Evolutionary conservation across 1,140 invertebrate species (phyloP), one percentile per base, ranked within the genome.

Genomic region (Caenorhabditis latens): DNA sequence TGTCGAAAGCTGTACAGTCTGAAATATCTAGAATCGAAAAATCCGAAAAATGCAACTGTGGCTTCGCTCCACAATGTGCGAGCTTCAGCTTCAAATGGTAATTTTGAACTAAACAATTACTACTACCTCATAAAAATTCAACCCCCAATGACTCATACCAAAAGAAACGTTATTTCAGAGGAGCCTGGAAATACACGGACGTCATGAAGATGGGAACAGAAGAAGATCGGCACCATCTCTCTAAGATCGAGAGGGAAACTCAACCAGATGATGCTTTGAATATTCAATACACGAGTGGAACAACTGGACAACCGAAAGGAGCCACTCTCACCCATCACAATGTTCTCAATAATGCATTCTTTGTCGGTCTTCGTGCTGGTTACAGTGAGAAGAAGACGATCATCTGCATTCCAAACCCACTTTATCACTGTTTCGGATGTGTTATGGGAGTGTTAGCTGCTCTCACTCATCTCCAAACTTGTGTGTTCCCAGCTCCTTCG

Each of bases 341-440:
- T 85, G 93, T 97, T 9, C 94, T 98, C 0, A 99, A 99, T 91
- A 98, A 99, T 93, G 94, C 95, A 6, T 95, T 95, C 87, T 94
- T 95, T 91, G 93, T 94, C 61, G 95, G 95, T 0, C 93, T 93
- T 83, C 94, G 96, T 86, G 92, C 95, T n/a, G 94, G 94, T 57
- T 93, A 95, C 65, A 90, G 94, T 65, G 90, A 93, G 83, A 93
- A 93, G 89, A 85, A 89, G 6, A 90, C 91, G 40, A 90, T 92
- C 58, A 91, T 93, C 67, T 92, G 96, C 90, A 90, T 95, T 0
- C 95, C 97, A 92, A 96, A 96, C 0, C 97, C 97, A 0, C 94
- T 98, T 16, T 99, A 98, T 92, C 98, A 99, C 92, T 96, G 95
- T 19, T 97, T 96, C 92, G 97, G 96, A 0, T 95, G 95, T 50